phyloP scores from a whole-genome alignment of 1,140 invertebrate species.

The Leptinotarsa defecta region DNA sequence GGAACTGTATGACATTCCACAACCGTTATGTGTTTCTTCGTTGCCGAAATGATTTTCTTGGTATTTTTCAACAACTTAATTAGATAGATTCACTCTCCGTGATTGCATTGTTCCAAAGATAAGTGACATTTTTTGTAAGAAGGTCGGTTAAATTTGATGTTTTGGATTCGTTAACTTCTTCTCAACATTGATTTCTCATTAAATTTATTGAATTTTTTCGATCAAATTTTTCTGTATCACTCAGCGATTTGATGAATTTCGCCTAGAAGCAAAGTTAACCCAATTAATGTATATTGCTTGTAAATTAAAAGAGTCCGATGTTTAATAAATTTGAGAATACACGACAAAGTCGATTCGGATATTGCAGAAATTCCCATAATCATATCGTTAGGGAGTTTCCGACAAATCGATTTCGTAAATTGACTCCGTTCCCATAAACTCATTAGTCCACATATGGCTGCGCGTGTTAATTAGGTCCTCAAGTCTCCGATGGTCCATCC shows the following conservation, averaged over 20 bases:
- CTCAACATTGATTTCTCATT: not conserved
- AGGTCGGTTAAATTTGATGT: no score
- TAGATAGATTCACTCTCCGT: no score
- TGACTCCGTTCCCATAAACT: conserved; percentile 20
- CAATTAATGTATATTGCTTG: not conserved
- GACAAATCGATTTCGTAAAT: conserved; percentile 23
- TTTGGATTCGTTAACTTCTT: no score
- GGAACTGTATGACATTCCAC: no score
- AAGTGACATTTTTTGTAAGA: no score
- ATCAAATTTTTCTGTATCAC: not conserved
- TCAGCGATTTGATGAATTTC: not conserved
- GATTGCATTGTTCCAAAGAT: no score
- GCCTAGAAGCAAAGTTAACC: not conserved
- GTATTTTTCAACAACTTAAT: no score
- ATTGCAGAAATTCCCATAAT: conserved; percentile 11
- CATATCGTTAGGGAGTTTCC: conserved; percentile 19
- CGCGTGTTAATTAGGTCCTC: conserved; percentile 22
- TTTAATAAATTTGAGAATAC: not conserved
- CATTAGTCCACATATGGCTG: conserved; percentile 28
- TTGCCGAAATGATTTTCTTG: no score
- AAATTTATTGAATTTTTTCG: not conserved
- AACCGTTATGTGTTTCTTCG: no score
- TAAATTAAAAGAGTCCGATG: not conserved
- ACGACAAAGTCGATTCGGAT: not conserved
- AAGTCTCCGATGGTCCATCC: conserved; percentile 15